Evolutionary conservation across 2,888 invertebrate species (phyloP).

Genomic region (Acronicta aceris): DNA sequence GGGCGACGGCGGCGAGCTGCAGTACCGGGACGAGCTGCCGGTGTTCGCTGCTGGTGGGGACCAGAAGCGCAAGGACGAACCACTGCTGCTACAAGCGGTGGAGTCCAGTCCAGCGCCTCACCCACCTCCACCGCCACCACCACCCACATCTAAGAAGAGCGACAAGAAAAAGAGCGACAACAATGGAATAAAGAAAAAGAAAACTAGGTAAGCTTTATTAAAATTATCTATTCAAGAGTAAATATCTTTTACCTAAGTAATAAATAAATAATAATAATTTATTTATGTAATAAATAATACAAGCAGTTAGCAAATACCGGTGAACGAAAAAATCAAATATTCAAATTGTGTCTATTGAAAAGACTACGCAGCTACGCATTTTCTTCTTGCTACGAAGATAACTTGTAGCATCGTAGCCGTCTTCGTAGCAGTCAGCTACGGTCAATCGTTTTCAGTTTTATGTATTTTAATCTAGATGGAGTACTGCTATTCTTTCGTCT

Average conservation of each 20-base stretch:
- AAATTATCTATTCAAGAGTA: neutral
- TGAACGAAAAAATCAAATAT: too few relatives aligned
- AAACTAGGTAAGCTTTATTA: conserved; percentile 92
- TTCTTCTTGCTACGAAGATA: conserved; percentile 34
- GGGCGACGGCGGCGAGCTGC: conserved; percentile 85
- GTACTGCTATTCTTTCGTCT: too few relatives aligned
- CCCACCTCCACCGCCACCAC: conserved; percentile 73
- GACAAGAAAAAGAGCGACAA: conserved; percentile 95
- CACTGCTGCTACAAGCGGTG: conserved; percentile 77
- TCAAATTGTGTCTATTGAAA: neutral
- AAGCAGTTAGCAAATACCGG: too few relatives aligned
- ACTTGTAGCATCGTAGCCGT: conserved; percentile 32
- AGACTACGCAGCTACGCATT: conserved; percentile 7
- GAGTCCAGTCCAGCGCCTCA: conserved; percentile 72
- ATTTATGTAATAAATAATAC: too few relatives aligned
- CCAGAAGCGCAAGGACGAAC: conserved; percentile 83
- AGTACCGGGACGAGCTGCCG: conserved; percentile 84
- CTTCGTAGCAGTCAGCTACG: conserved; percentile 52
- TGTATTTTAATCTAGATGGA: too few relatives aligned
- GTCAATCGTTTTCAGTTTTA: too few relatives aligned
- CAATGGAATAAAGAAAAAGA: conserved; percentile 97
- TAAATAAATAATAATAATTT: neutral
- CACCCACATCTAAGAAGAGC: conserved; percentile 91
- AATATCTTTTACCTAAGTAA: too few relatives aligned
- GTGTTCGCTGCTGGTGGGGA: conserved; percentile 69